These are phyloP conservation scores for Globia sparganii DNA, from an alignment of 2,888 invertebrate genomes.

Conservation along the genomic window DNA sequence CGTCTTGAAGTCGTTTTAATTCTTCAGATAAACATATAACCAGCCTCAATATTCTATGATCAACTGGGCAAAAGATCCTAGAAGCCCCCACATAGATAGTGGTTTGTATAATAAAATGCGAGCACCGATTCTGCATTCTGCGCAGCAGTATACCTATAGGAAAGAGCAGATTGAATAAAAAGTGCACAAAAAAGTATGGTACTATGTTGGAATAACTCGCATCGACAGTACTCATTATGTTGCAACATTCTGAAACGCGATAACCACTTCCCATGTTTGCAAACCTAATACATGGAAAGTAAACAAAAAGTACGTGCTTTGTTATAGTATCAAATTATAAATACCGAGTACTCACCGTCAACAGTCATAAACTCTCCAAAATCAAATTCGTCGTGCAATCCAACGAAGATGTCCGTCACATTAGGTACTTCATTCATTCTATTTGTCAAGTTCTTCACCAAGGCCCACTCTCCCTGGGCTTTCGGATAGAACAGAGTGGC, in stretches of 20 bases:
- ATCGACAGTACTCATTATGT: not conserved
- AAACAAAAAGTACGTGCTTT: not conserved
- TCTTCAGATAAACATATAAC: not conserved
- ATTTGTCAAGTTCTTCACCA: constrained; percentile 67
- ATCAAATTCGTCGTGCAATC: constrained; percentile 72
- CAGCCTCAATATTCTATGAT: not conserved
- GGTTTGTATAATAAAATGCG: not conserved
- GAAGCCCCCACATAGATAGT: not conserved
- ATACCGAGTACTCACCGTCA: constrained; percentile 74
- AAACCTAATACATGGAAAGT: not conserved
- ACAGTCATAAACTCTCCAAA: constrained; percentile 75
- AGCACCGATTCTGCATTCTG: not conserved
- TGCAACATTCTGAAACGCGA: not conserved
- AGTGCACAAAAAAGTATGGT: too few species aligned
- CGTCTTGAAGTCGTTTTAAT: not conserved
- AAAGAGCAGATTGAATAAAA: not conserved
- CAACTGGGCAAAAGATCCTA: not conserved
- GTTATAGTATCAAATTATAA: not conserved
- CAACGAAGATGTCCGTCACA: constrained; percentile 71
- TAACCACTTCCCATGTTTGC: not conserved
- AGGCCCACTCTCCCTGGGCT: constrained; percentile 68
- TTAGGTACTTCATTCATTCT: constrained; percentile 58
- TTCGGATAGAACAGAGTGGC: constrained; percentile 75
- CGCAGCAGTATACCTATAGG: not conserved
- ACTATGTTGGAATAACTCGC: not conserved